Conservation (phyloP, 2,888 invertebrate genomes). For the Drosophila longiperda region DNA sequence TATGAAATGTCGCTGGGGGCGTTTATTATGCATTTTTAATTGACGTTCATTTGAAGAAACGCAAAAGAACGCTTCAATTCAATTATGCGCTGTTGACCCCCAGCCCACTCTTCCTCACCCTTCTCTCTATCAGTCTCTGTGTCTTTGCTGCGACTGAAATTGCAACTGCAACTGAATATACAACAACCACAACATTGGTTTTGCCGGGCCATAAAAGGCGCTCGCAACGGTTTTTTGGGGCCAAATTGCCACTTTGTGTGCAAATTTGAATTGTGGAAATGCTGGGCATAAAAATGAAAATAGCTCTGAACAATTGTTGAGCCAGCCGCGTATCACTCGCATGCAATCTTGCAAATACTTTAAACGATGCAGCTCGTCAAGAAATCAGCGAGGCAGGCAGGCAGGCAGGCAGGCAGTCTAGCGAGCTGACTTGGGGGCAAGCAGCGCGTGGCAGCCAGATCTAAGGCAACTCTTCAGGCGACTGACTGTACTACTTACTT, state of each 20-base stretch:
- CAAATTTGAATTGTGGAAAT: slow-evolving; percentile 80
- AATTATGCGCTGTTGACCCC: slow-evolving; percentile 61
- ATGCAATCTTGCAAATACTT: slow-evolving; percentile 75
- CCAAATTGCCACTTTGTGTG: slow-evolving; percentile 83
- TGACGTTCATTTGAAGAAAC: slow-evolving; percentile 80
- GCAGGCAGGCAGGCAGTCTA: slow-evolving; percentile 16
- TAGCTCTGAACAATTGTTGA: slow-evolving; percentile 65
- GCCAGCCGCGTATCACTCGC: slow-evolving; percentile 55
- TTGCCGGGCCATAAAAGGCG: slow-evolving; percentile 71
- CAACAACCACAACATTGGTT: slow-evolving; percentile 21
- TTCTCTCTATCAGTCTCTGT: neutral
- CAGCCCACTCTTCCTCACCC: neutral
- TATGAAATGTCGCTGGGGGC: slow-evolving; percentile 79
- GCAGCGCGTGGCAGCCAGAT: slow-evolving; percentile 45
- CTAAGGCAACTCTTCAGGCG: slow-evolving; percentile 5
- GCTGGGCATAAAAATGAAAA: slow-evolving; percentile 63
- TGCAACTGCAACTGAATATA: slow-evolving; percentile 34
- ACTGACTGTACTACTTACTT: slow-evolving; percentile 8
- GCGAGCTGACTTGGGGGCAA: slow-evolving; percentile 15
- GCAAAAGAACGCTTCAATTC: slow-evolving; percentile 75
- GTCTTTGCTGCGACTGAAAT: slow-evolving; percentile 7
- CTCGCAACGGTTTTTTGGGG: slow-evolving; percentile 72
- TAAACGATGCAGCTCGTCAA: slow-evolving; percentile 68
- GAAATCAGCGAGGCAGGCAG: slow-evolving; percentile 39
- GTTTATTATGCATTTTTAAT: slow-evolving; percentile 80